Conservation (phyloP, 1,140 invertebrate genomes). For the Hyposmocoma kahamanoa region DNA sequence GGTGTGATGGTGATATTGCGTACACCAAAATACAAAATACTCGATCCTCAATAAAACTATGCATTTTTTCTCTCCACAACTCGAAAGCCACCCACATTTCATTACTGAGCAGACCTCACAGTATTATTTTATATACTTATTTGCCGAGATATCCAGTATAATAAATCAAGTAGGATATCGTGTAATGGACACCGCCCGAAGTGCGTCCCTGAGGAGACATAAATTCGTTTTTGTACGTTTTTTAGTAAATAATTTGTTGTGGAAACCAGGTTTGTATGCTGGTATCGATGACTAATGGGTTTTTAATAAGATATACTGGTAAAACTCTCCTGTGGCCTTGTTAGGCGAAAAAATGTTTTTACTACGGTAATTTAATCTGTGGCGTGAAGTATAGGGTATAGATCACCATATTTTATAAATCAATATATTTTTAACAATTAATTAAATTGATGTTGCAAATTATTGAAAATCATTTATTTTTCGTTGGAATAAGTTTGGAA, state of each 20-base stretch:
- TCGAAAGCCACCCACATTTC: slow-evolving; percentile 10
- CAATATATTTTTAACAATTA: too few relatives aligned
- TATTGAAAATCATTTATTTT: too few relatives aligned
- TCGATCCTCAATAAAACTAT: too few relatives aligned
- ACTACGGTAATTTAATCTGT: too few relatives aligned
- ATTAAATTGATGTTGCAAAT: too few relatives aligned
- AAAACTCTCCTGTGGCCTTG: too few relatives aligned
- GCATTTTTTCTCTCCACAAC: slow-evolving; percentile 4
- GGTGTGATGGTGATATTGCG: too few relatives aligned
- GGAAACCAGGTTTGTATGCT: slow-evolving; percentile 16
- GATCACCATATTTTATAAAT: too few relatives aligned
- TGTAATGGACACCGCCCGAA: slow-evolving; percentile 38
- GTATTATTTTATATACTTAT: slow-evolving; percentile 31
- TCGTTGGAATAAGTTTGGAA: too few relatives aligned
- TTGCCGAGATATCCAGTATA: slow-evolving; percentile 31
- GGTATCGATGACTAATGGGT: slow-evolving; percentile 24
- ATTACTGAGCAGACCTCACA: slow-evolving; percentile 14
- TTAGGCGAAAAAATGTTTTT: too few relatives aligned
- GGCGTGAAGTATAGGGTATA: too few relatives aligned
- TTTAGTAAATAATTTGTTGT: slow-evolving; percentile 27
- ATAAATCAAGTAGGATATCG: slow-evolving; percentile 54
- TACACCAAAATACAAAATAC: not conserved
- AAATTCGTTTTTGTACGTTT: slow-evolving; percentile 49
- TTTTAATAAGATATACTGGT: slow-evolving; percentile 25
- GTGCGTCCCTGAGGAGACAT: slow-evolving; percentile 37